A percentile compares a stretch with the other conserved stretches of the same genome.
Conservation (phyloP, 2,113 vertebrate species). For the Atherinomorus stipes region DNA sequence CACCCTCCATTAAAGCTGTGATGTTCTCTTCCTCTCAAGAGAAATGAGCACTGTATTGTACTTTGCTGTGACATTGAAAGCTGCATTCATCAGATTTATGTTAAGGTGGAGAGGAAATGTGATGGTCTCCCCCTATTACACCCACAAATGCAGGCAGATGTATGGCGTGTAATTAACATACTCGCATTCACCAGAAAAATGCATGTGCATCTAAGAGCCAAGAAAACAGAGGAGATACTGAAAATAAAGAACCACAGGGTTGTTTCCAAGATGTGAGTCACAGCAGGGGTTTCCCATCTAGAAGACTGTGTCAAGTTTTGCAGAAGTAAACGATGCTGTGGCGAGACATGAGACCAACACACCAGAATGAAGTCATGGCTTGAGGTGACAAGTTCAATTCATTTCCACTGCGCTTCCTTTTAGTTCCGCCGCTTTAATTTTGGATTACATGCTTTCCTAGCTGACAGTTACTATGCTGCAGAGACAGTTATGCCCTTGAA, state of each 20-base stretch:
- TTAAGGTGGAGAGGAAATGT: conserved; percentile 58
- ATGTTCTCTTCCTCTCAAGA: conserved; percentile 60
- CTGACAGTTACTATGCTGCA: conserved; percentile 24
- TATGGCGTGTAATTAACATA: background rate
- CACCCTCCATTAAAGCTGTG: conserved; percentile 48
- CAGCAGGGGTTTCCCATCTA: conserved; percentile 38
- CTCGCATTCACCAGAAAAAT: background rate
- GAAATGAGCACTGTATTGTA: conserved; percentile 68
- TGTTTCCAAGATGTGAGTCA: conserved; percentile 44
- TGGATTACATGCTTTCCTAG: conserved; percentile 20
- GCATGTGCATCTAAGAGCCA: background rate
- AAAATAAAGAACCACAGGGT: background rate
- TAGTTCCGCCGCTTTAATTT: conserved; percentile 41
- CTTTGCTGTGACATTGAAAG: conserved; percentile 77
- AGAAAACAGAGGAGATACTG: background rate
- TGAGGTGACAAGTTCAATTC: conserved; percentile 50
- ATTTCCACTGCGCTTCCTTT: conserved; percentile 30
- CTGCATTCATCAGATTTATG: conserved; percentile 77
- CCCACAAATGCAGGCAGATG: conserved; percentile 19
- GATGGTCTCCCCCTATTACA: conserved; percentile 44
- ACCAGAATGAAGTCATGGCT: conserved; percentile 52
- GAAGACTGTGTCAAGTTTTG: conserved; percentile 48
- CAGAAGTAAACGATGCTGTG: conserved; percentile 59
- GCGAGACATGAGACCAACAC: conserved; percentile 47
- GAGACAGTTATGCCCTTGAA: conserved; percentile 20